Conservation (phyloP, 2,113 vertebrate genomes). For the Cacatua alba region DNA sequence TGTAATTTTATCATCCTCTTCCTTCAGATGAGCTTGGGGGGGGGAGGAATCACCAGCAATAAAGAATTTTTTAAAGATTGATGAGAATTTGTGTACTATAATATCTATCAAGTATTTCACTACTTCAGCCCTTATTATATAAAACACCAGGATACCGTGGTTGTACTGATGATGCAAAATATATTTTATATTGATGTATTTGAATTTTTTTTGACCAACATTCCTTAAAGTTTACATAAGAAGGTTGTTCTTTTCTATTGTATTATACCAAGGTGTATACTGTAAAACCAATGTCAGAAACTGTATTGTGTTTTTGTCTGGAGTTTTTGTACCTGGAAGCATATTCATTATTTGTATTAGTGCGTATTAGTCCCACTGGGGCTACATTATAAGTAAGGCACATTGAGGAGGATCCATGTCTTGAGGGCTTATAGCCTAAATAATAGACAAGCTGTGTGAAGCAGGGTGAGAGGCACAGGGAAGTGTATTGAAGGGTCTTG, state of each 20-base stretch:
- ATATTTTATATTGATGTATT: neutral
- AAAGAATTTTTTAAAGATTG: too few relatives aligned
- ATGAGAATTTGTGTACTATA: too few relatives aligned
- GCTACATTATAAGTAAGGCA: neutral
- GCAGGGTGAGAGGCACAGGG: neutral
- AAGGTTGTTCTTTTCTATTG: neutral
- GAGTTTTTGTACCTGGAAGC: neutral
- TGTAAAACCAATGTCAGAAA: neutral
- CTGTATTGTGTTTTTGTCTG: neutral
- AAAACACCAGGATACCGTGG: neutral
- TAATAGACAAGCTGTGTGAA: neutral
- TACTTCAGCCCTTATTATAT: neutral
- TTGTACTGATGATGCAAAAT: neutral
- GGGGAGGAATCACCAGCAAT: too few relatives aligned
- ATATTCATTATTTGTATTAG: neutral
- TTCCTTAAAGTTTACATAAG: neutral
- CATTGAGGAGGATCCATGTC: accelerated
- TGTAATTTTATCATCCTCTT: too few relatives aligned
- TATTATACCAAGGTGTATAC: neutral
- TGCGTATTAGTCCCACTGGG: neutral
- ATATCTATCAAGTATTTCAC: too few relatives aligned
- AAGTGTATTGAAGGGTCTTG: neutral
- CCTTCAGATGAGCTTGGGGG: too few relatives aligned
- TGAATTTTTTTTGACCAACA: neutral
- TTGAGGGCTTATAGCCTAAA: neutral